These are phyloP conservation scores for Patella depressa DNA, from an alignment of 2,888 invertebrate genomes.

Conservation along the genomic window DNA sequence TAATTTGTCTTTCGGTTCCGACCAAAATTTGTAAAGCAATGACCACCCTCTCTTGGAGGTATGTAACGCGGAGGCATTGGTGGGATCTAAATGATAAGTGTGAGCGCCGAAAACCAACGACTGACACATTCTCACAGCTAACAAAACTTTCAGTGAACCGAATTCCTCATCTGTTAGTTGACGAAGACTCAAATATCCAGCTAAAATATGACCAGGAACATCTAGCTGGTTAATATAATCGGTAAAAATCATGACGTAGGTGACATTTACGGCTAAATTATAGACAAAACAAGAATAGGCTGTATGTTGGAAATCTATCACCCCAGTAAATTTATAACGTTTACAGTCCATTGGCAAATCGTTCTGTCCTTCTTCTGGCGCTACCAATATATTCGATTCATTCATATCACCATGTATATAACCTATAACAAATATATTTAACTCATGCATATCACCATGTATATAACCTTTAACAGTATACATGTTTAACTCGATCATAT, in stretches of 20 bases:
- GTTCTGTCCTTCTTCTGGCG: conserved; percentile 62
- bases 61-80: conserved; percentile 83
- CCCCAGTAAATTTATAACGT: conserved; percentile 77
- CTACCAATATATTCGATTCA: conserved; percentile 87
- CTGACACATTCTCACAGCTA: conserved; percentile 85
- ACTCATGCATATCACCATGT: too few species aligned
- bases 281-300: conserved; percentile 81
- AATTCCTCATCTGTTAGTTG: conserved; percentile 78
- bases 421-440: conserved; percentile 15
- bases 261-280: conserved; percentile 85
- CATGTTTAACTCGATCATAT: too few species aligned
- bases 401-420: conserved; percentile 92
- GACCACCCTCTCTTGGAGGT: conserved; percentile 73
- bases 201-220: conserved; percentile 76
- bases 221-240: conserved; percentile 73
- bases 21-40: conserved; percentile 53
- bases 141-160: conserved; percentile 79
- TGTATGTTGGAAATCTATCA: conserved; percentile 90
- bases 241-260: conserved; percentile 84
- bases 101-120: conserved; percentile 87
- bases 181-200: conserved; percentile 81
- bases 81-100: conserved; percentile 81
- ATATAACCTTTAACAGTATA: too few species aligned
- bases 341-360: conserved; percentile 38
- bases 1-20: conserved; percentile 28